Evolutionary conservation across 2,113 vertebrate species (phyloP).

Genomic region (Chitala chitala): DNA sequence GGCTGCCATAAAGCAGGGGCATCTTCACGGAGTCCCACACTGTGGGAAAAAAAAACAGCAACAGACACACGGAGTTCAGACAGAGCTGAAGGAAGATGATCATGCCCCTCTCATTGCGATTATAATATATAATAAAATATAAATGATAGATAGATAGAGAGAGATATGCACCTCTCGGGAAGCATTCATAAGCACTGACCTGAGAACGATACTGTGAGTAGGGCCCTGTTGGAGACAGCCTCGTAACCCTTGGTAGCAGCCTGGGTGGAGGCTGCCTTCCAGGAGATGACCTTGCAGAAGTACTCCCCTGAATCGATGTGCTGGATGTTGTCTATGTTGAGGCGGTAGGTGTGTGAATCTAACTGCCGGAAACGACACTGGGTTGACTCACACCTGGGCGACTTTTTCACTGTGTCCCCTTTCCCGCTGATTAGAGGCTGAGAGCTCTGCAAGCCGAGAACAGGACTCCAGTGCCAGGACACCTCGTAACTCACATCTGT

Average conservation of each 20-base stretch:
- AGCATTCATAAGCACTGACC: conserved; percentile 49
- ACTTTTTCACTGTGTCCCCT: conserved; percentile 55
- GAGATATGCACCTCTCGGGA: neutral
- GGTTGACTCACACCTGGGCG: conserved; percentile 58
- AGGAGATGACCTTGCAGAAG: conserved; percentile 65
- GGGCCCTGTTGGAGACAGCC: conserved; percentile 58
- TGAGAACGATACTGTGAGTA: conserved; percentile 69
- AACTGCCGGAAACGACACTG: conserved; percentile 63
- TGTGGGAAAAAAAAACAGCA: conserved; percentile 33
- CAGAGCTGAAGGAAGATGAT: too few species aligned
- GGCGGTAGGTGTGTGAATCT: conserved; percentile 56
- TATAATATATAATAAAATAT: too few species aligned
- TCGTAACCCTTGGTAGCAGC: conserved; percentile 61
- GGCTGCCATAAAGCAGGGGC: conserved; percentile 65
- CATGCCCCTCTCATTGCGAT: too few species aligned
- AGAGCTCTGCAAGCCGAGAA: conserved; percentile 40
- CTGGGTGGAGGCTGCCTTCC: conserved; percentile 52
- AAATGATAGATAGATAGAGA: neutral
- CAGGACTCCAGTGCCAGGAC: conserved; percentile 60
- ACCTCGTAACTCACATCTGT: conserved; percentile 70
- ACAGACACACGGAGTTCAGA: neutral
- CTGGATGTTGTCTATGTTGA: conserved; percentile 59
- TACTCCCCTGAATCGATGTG: conserved; percentile 69
- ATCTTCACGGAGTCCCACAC: conserved; percentile 73
- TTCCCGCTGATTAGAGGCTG: conserved; percentile 52